Evolutionary conservation across 2,797 vertebrate species (phyloP).

Genomic region (Lepidocolaptes lacrymiger): DNA sequence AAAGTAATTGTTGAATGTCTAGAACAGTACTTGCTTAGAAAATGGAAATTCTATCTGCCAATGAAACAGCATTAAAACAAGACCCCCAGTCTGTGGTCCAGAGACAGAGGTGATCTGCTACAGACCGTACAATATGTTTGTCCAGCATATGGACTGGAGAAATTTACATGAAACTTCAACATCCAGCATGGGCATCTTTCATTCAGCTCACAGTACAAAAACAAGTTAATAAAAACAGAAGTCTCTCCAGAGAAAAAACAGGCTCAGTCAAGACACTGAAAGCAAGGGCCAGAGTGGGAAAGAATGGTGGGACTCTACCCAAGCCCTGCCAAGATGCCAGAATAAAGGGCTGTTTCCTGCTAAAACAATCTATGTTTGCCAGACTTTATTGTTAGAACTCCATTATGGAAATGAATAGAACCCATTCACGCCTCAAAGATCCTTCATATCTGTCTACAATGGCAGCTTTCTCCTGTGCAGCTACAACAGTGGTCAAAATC

Average conservation of each 20-base stretch:
- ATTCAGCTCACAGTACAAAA: neutral
- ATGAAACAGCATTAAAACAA: neutral
- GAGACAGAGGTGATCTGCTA: neutral
- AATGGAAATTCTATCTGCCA: slow-evolving; percentile 28
- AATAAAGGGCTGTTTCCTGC: slow-evolving; percentile 44
- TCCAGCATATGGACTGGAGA: neutral
- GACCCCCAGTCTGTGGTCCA: neutral
- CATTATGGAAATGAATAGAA: slow-evolving; percentile 52
- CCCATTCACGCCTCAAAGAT: neutral
- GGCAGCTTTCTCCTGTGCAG: neutral
- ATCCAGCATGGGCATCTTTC: neutral
- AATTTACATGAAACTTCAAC: neutral
- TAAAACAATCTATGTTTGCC: slow-evolving; percentile 20
- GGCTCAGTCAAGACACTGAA: slow-evolving; percentile 23
- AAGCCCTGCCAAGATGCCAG: slow-evolving; percentile 38
- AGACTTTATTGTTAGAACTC: slow-evolving; percentile 51
- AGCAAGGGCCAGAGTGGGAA: neutral
- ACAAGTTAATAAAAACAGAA: slow-evolving; percentile 19
- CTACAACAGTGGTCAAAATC: neutral
- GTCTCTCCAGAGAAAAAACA: slow-evolving; percentile 21
- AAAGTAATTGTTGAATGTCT: slow-evolving; percentile 34
- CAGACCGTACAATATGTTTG: neutral
- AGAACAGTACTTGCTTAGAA: slow-evolving; percentile 9
- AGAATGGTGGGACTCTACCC: slow-evolving; percentile 61
- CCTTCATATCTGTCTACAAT: neutral